Conservation (phyloP, 2,888 invertebrate genomes). For the Phortica magna region DNA sequence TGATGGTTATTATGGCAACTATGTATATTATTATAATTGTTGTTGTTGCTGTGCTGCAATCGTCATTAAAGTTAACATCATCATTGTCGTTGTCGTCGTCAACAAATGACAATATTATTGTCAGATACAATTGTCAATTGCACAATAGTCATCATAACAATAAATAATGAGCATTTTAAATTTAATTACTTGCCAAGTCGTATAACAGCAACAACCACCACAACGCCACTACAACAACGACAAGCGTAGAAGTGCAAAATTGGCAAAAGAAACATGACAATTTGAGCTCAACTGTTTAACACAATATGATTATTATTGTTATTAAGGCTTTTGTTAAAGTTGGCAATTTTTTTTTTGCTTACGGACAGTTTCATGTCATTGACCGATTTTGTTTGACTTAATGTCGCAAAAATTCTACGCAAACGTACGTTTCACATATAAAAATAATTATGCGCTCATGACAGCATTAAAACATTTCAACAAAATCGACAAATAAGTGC, state of each 20-base stretch:
- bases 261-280: neutral
- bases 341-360: neutral
- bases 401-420: neutral
- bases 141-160: neutral
- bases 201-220: too few relatives aligned
- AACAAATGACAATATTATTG: neutral
- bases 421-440: neutral
- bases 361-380: conserved; percentile 11
- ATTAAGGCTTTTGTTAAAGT: conserved; percentile 1
- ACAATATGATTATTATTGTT: conserved; percentile 3
- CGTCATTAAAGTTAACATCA: neutral
- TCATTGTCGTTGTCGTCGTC: neutral
- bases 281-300: conserved; percentile 4
- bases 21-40: neutral
- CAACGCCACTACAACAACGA: conserved; percentile 4
- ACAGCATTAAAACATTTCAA: neutral
- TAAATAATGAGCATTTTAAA: conserved; percentile 22
- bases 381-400: conserved; percentile 11
- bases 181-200: conserved; percentile 15
- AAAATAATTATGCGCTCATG: conserved; percentile 10
- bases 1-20: too few relatives aligned
- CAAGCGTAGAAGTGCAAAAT: neutral
- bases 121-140: neutral
- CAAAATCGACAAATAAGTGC: too few relatives aligned
- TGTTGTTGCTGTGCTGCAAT: neutral